These are phyloP conservation scores for Rhogogaster chlorosoma DNA, from an alignment of 2,888 invertebrate genomes.

Conservation along the genomic window DNA sequence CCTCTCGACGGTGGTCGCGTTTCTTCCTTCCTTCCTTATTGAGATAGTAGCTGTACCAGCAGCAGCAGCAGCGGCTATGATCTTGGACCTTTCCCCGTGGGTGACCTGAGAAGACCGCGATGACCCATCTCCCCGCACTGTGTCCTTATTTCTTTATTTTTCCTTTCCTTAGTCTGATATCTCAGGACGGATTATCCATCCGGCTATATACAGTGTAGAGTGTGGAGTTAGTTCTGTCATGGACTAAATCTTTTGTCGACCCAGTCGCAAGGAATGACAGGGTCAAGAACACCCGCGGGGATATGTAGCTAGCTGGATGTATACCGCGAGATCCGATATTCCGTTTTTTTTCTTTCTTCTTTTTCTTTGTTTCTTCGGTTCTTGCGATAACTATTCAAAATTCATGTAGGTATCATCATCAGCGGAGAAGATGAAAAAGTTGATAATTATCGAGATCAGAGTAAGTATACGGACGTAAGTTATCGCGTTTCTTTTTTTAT, in stretches of 20 bases:
- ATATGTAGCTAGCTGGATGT: neutral
- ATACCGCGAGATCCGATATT: neutral
- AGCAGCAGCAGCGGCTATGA: neutral
- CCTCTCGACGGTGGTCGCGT: constrained; percentile 14
- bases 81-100: neutral
- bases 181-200: constrained; percentile 18
- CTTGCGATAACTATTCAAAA: neutral
- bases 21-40: constrained; percentile 9
- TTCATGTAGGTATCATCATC: neutral
- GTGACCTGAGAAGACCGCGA: constrained; percentile 25
- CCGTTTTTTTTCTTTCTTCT: too few relatives aligned
- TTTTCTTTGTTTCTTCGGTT: neutral
- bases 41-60: neutral
- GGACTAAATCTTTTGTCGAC: constrained; percentile 6
- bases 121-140: constrained; percentile 22
- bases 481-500: neutral
- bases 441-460: too few relatives aligned
- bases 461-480: neutral
- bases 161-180: neutral
- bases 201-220: neutral
- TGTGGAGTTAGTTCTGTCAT: constrained; percentile 35
- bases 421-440: neutral
- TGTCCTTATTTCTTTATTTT: neutral
- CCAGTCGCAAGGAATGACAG: constrained; percentile 3
- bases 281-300: constrained; percentile 13